A percentile compares a stretch with the other conserved stretches of the same genome.
phyloP scores from a whole-genome alignment of 1,140 invertebrate genomes.

The Diplogasteroides magnus region DNA sequence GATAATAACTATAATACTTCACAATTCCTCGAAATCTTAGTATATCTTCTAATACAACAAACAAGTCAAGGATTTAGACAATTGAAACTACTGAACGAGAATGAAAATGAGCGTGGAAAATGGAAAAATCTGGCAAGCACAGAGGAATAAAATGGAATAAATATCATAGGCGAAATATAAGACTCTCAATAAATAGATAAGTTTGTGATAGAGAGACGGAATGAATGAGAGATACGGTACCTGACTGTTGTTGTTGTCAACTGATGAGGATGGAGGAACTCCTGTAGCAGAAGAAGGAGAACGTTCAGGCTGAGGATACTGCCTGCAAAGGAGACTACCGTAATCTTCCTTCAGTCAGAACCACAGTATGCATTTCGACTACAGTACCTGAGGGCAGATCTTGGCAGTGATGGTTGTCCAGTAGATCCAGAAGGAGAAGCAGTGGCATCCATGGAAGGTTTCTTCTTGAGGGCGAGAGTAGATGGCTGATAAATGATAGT shows the following conservation, averaged over 20 bases:
- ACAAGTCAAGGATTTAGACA: too few relatives aligned
- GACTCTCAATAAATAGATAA: not conserved
- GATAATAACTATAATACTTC: too few relatives aligned
- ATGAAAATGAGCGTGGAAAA: not conserved
- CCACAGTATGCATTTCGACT: too few relatives aligned
- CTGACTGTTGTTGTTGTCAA: not conserved
- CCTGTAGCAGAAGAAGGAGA: not conserved
- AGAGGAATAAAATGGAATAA: not conserved
- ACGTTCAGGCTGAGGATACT: not conserved
- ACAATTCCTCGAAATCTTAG: too few relatives aligned
- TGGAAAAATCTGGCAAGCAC: not conserved
- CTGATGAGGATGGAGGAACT: not conserved
- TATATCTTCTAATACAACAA: too few relatives aligned
- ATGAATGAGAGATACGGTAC: constrained; percentile 10
- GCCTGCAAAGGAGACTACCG: too few relatives aligned
- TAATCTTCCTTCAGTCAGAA: too few relatives aligned
- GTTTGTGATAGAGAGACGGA: not conserved
- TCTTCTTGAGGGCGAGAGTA: constrained; percentile 10
- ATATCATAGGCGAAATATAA: too few relatives aligned
- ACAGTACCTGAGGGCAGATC: not conserved
- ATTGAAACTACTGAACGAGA: too few relatives aligned
- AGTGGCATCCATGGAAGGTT: not conserved
- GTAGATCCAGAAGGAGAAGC: not conserved
- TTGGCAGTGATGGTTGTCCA: not conserved
- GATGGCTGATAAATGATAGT: too few relatives aligned